Conservation (phyloP, 2,797 vertebrate genomes). For the Peromyscus aztecus region DNA sequence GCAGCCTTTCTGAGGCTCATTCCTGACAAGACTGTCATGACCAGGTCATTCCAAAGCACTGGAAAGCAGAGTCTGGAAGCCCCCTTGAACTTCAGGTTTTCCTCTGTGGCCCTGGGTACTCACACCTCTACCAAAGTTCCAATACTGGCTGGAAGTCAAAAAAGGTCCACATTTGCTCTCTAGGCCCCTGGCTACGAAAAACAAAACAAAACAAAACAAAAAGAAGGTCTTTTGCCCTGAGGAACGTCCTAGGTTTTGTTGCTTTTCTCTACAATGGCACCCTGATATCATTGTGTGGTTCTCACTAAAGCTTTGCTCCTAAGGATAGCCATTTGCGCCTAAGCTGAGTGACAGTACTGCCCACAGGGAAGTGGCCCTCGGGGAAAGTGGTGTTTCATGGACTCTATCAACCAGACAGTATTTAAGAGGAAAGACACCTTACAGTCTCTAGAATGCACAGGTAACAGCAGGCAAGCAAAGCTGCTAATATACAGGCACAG, state of each 20-base stretch:
- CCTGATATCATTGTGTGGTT: conserved; percentile 37
- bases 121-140: not conserved
- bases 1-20: not conserved
- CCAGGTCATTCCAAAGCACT: not conserved
- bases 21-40: rapidly evolving
- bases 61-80: not conserved
- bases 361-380: conserved; percentile 40
- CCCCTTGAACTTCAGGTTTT: not conserved
- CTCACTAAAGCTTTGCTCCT: conserved; percentile 21
- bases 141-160: not conserved
- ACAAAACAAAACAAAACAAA: not conserved
- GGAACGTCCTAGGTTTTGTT: not conserved
- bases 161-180: conserved; percentile 11
- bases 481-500: conserved; percentile 76
- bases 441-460: conserved; percentile 77
- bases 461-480: conserved; percentile 71
- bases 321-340: conserved; percentile 64
- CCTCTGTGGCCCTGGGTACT: not conserved
- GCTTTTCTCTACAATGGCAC: not conserved
- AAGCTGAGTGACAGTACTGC: conserved; percentile 70
- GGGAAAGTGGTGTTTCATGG: conserved; percentile 64
- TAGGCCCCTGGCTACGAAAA: not conserved
- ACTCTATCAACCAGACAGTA: conserved; percentile 33
- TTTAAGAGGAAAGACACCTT: not conserved
- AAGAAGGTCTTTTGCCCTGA: not conserved